phyloP scores from a whole-genome alignment of 2,797 vertebrate species.

The Molossus molossus region DNA sequence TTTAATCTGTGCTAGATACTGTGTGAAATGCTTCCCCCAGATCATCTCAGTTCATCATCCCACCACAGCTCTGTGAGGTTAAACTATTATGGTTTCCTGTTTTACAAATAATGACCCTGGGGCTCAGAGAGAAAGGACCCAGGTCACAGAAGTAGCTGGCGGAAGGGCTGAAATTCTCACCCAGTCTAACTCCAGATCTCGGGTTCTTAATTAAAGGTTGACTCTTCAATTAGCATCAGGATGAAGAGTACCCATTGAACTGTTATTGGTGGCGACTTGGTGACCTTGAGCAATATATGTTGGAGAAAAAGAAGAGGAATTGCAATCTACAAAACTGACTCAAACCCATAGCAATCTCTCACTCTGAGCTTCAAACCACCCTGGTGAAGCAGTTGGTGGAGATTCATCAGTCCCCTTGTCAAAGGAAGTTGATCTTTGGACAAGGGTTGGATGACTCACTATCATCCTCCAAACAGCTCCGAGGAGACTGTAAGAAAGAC shows the following conservation, averaged over 20 bases:
- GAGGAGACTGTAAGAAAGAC: not conserved
- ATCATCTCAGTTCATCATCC: not conserved
- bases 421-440: not conserved
- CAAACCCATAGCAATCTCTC: not conserved
- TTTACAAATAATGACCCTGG: not conserved
- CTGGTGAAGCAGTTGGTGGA: not conserved
- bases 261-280: not conserved
- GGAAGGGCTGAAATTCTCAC: not conserved
- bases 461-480: not conserved
- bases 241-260: not conserved
- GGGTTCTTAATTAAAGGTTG: not conserved
- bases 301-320: not conserved
- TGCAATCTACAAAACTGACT: not conserved
- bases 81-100: not conserved
- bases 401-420: not conserved
- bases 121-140: not conserved
- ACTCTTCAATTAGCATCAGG: not conserved
- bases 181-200: not conserved
- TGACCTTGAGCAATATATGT: not conserved
- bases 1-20: not conserved
- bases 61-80: not conserved
- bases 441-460: not conserved
- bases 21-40: not conserved
- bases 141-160: not conserved
- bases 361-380: not conserved